A percentile compares a stretch with the other conserved stretches of the same genome.
These are phyloP conservation scores for Sinhomidia bicolor DNA, from an alignment of 2,888 invertebrate genomes.

Conservation along the genomic window DNA sequence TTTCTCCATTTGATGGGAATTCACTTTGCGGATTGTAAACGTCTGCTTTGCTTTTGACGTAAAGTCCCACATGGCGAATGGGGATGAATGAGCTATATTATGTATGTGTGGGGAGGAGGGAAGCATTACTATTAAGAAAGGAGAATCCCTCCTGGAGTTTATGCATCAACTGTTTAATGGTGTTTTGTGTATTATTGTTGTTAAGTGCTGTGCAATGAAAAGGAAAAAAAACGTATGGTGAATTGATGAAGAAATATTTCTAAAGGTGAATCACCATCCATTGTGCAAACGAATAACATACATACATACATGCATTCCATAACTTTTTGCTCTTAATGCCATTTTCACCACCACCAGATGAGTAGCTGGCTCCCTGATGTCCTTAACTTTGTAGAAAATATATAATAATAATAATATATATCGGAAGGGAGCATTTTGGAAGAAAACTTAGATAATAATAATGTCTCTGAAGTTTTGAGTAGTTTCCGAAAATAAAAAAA, in stretches of 20 bases:
- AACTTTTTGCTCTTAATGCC: too few species aligned
- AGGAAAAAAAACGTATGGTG: constrained; percentile 1
- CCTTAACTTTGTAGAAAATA: too few species aligned
- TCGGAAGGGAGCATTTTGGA: not conserved
- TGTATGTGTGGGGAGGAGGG: not conserved
- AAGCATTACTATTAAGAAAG: constrained; percentile 8
- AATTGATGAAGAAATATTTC: not conserved
- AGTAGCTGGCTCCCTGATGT: too few species aligned
- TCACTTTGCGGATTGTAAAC: constrained; percentile 36
- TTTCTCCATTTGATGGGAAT: constrained; percentile 27
- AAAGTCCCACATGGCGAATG: constrained; percentile 40
- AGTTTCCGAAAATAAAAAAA: constrained; percentile 33
- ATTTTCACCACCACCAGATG: constrained; percentile 1
- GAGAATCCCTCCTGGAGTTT: constrained; percentile 26
- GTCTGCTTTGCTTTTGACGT: not conserved
- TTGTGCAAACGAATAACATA: not conserved
- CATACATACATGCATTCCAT: too few species aligned
- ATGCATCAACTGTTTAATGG: constrained; percentile 50
- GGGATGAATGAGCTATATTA: constrained; percentile 5
- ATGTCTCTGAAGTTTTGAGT: constrained; percentile 43
- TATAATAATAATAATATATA: too few species aligned
- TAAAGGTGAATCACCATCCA: not conserved
- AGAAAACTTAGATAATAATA: constrained; percentile 15
- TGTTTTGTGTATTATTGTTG: constrained; percentile 33
- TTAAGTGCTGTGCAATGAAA: constrained; percentile 45